These are phyloP conservation scores for Zygaena filipendulae DNA, from an alignment of 2,888 invertebrate species.

Conservation along the genomic window DNA sequence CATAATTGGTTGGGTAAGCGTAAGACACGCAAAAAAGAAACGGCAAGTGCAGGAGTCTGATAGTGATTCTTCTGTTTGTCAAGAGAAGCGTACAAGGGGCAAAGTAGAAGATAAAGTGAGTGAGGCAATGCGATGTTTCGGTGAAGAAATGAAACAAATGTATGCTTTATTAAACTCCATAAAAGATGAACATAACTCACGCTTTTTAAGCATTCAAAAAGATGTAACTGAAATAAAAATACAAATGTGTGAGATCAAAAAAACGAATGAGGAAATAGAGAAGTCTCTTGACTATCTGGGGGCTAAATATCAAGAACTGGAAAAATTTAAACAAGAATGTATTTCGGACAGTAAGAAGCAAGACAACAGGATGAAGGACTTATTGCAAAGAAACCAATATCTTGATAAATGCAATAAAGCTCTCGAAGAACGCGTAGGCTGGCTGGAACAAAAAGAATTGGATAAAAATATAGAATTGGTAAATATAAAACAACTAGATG, in stretches of 20 bases:
- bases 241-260: constrained; percentile 1
- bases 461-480: constrained; percentile 1
- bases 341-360: neutral
- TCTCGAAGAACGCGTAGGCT: constrained; percentile 1
- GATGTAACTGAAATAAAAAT: neutral
- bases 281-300: constrained; percentile 1
- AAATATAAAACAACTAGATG: too few relatives aligned
- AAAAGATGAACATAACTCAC: too few relatives aligned
- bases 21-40: too few relatives aligned
- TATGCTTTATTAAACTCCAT: too few relatives aligned
- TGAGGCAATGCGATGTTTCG: too few relatives aligned
- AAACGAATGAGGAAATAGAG: constrained; percentile 1
- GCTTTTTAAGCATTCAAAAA: too few relatives aligned
- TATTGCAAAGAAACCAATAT: neutral
- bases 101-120: too few relatives aligned
- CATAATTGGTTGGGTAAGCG: too few relatives aligned
- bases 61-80: too few relatives aligned
- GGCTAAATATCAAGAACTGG: neutral
- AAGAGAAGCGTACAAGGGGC: too few relatives aligned
- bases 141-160: too few relatives aligned
- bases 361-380: neutral
- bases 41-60: too few relatives aligned
- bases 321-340: neutral
- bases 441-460: constrained; percentile 1
- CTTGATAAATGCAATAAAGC: constrained; percentile 1